These are phyloP conservation scores for Sebastiscus tertius DNA, from an alignment of 2,797 vertebrate species.

Conservation along the genomic window DNA sequence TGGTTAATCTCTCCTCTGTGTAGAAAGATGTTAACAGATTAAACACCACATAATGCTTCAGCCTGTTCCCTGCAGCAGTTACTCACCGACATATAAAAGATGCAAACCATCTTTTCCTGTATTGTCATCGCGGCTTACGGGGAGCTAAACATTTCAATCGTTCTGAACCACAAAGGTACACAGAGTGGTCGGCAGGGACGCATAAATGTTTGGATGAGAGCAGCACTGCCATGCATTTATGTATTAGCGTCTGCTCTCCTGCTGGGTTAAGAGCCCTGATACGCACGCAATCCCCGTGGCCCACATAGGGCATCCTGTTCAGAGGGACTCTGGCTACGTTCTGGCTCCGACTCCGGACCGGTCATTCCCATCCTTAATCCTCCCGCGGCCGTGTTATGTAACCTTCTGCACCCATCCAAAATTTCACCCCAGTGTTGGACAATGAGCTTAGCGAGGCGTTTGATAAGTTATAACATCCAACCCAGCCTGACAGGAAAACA, in stretches of 20 bases:
- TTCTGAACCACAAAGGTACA: slow-evolving; percentile 35
- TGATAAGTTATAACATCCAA: slow-evolving; percentile 59
- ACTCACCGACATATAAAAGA: slow-evolving; percentile 29
- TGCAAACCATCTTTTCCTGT: slow-evolving; percentile 19
- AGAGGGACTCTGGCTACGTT: slow-evolving; percentile 4
- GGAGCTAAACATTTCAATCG: slow-evolving; percentile 53
- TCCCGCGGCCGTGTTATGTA: slow-evolving; percentile 58
- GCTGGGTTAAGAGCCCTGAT: slow-evolving; percentile 61
- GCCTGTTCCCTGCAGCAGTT: slow-evolving; percentile 10
- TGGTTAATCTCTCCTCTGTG: slow-evolving; percentile 32
- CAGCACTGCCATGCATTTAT: slow-evolving; percentile 70
- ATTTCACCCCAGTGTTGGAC: slow-evolving; percentile 27
- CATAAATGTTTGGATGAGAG: slow-evolving; percentile 66
- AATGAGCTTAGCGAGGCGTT: slow-evolving; percentile 53
- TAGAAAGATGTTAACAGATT: slow-evolving; percentile 41
- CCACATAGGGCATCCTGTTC: slow-evolving; percentile 27
- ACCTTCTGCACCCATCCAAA: slow-evolving; percentile 43
- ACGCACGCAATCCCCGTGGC: slow-evolving; percentile 50
- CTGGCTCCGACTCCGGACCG: slow-evolving; percentile 29
- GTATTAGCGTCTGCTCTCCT: slow-evolving; percentile 64
- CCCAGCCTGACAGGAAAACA: slow-evolving; percentile 24
- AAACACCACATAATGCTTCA: slow-evolving; percentile 24
- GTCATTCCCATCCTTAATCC: slow-evolving; percentile 68
- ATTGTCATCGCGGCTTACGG: slow-evolving; percentile 27
- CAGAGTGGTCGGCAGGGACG: slow-evolving; percentile 45